A percentile compares a stretch with the other conserved stretches of the same genome.
Conservation (phyloP, 2,888 invertebrate species). For the Drosophila ustulata region DNA sequence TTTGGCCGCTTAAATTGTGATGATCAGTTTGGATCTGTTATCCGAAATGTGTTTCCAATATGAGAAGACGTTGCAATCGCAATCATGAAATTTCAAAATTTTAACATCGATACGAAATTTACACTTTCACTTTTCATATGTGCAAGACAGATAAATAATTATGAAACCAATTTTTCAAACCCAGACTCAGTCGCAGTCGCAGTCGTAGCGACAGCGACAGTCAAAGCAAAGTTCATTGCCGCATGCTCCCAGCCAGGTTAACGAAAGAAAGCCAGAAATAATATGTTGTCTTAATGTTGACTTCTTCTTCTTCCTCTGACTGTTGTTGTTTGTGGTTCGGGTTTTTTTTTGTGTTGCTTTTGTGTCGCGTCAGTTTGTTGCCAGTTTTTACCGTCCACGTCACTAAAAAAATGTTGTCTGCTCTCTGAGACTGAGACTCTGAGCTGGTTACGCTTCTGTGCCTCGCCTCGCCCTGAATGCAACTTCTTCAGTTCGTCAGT, state of each 20-base stretch:
- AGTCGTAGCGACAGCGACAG: slow-evolving; percentile 12
- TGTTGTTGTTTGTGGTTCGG: neutral
- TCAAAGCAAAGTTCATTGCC: slow-evolving; percentile 69
- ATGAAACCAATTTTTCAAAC: slow-evolving; percentile 55
- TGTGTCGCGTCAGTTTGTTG: slow-evolving; percentile 32
- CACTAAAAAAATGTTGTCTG: slow-evolving; percentile 61
- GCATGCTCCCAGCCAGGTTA: slow-evolving; percentile 35
- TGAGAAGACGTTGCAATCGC: slow-evolving; percentile 16
- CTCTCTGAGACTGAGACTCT: slow-evolving; percentile 40
- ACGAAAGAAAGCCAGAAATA: slow-evolving; percentile 66
- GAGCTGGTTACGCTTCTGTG: slow-evolving; percentile 70
- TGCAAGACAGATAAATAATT: slow-evolving; percentile 39
- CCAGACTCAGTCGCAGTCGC: neutral
- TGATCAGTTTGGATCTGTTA: slow-evolving; percentile 24
- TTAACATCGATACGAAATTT: slow-evolving; percentile 30
- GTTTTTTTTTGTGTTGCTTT: slow-evolving; percentile 11
- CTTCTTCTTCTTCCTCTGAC: slow-evolving; percentile 9
- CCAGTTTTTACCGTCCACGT: slow-evolving; percentile 66
- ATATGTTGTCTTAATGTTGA: slow-evolving; percentile 18
- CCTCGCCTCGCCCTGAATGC: slow-evolving; percentile 37
- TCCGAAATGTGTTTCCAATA: slow-evolving; percentile 25
- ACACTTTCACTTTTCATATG: slow-evolving; percentile 60
- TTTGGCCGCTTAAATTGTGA: slow-evolving; percentile 43
- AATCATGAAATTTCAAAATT: slow-evolving; percentile 22
- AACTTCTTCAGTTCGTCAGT: slow-evolving; percentile 35